Base-by-base conservation (phyloP, 2,113 vertebrate species). In the Lathamus discolor region DNA sequence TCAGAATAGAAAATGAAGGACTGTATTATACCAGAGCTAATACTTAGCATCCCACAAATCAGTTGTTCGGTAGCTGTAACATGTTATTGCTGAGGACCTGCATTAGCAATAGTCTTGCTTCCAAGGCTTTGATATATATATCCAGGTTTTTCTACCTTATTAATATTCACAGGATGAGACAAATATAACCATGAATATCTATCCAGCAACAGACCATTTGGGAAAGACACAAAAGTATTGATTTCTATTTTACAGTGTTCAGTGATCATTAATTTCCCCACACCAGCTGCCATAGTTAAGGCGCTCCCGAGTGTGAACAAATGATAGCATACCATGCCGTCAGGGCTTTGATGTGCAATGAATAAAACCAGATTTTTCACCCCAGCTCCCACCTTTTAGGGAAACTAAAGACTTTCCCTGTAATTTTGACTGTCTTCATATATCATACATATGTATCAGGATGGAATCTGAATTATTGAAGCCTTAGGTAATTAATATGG, bases 221-320 rank as follows among this genome's bases (percentile, higher is more conserved):
- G 6, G 80, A 90, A 88, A 66, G 80, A 67, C 57, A 69, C 31
- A 46, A 46, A 93, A 82, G 24, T 89, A 94, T 83, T 87, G 90
- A 92, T 97, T 96, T 89, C 46, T 84, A 3, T 76, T 96, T 87
- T 94, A 54, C 54, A 35, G 51, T 73, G 23, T 80, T 95, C 86
- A 78, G 33, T 74, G 57, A 72, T 90, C 79, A 77, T 96, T 92
- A 66, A 84, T 96, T 91, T 95, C 52, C 28, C 54, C n/a, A 48
- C 28, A 52, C 31, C 54, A 48, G 29, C 74, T 84, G 55, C 64
- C 39, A 11, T 88, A 79, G 92, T 85, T 69, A 86, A 95, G 41
- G 43, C 41, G 64, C 29, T 78, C 22, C 61, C 48, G 15, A n/a
- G 44, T 19, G 8, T 66, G 64, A 90, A 39, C 43, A 81, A 69